Conservation (phyloP, 2,888 invertebrate species). For the Oxytorus armatus region DNA sequence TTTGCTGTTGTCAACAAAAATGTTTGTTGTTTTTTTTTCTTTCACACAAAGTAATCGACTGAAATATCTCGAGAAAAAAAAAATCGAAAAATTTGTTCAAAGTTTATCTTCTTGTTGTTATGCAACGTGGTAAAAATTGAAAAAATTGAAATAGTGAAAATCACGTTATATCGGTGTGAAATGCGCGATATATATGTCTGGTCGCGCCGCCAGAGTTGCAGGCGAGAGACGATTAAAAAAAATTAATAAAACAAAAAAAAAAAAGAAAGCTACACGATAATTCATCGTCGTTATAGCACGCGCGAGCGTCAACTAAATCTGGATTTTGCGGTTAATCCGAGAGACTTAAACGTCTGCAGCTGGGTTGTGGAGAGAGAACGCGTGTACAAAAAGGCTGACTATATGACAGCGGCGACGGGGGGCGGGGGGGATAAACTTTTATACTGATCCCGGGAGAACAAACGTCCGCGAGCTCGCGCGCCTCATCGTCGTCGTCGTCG, state of each 20-base stretch:
- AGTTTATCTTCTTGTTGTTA: no score
- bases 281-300: conserved; percentile 56
- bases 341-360: conserved; percentile 63
- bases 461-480: conserved; percentile 28
- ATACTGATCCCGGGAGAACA: conserved; percentile 46
- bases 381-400: conserved; percentile 5
- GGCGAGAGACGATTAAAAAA: conserved; percentile 14
- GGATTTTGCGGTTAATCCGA: conserved; percentile 67
- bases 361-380: conserved; percentile 30
- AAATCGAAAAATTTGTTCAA: no score
- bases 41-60: no score
- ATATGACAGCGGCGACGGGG: conserved; percentile 33
- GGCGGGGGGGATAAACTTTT: conserved; percentile 24
- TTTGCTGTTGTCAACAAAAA: no score
- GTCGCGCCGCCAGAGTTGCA: conserved; percentile 8
- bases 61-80: no score
- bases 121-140: no score
- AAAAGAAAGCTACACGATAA: conserved; percentile 50
- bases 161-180: neutral
- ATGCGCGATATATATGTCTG: neutral
- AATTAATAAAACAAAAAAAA: no score
- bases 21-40: no score
- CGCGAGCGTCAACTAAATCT: conserved; percentile 61
- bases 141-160: no score
- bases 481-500: conserved; percentile 31